Base-by-base conservation (phyloP, 2,888 invertebrate species). In the Eupithecia vulgata region DNA sequence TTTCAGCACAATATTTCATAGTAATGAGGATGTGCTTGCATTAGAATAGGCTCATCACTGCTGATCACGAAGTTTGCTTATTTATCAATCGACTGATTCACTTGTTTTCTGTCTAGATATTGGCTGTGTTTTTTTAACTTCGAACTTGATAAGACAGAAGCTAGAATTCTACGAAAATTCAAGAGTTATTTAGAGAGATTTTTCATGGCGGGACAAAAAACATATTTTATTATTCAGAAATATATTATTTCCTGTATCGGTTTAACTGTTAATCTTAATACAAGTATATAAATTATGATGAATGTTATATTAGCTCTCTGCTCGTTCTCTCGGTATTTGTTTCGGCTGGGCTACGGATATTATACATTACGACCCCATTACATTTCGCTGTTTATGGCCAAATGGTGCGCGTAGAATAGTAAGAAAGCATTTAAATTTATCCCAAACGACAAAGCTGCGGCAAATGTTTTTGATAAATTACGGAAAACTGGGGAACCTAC, bases 321-420 rank as follows among this genome's bases (percentile, higher is more conserved):
- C 75, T 68, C 70, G 72, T 76, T 77, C 65, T 52, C 73, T 57
- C 69, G 73, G 76, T 79, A 79, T 80, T 78, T 78, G 78, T 78
- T 79, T 79, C 76, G 40, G 74, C 62, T 34, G 59, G 69, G 74
- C 72, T 72, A 70, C 76, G 74, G 75, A 77, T 80, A 80, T 80
- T 78, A 77, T 76, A 80, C 75, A 76, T 80, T 77, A 80, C 71
- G 79, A 73, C 76, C 75, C 78, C 71, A 78, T 80, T 78, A 80
- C 74, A 80, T 77, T 74, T 74, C 71, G 76, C 73, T 73, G 76
- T 79, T 78, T 80, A 79, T 78, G 78, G 68, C 70, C 67, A 69
- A 69, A 67, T 59, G 74, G 71, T 75, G 74, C 76, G 79, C 73
- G 70, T 70, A 74, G 75, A 78, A 80, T 79, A 74, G 76, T 72